Conservation (phyloP, 2,888 invertebrate species). For the Hemistola chrysoprasaria region DNA sequence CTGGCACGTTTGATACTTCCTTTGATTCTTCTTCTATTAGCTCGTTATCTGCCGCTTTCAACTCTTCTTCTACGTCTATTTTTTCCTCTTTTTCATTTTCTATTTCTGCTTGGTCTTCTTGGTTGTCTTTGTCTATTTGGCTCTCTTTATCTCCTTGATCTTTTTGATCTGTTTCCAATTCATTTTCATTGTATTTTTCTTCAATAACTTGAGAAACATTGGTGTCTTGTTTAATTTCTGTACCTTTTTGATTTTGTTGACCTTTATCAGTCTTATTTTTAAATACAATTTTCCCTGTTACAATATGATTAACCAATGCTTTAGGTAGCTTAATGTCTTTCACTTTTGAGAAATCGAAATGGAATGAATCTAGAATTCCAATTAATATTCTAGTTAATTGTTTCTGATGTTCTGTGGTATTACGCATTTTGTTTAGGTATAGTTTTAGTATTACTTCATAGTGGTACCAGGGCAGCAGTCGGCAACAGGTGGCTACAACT, state of each 20-base stretch:
- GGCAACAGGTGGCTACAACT: constrained; percentile 88
- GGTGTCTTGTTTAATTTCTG: constrained; percentile 16
- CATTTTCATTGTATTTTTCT: constrained; percentile 32
- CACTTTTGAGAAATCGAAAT: constrained; percentile 91
- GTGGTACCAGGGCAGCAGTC: constrained; percentile 93
- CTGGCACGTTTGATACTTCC: constrained; percentile 53
- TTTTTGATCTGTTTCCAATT: background rate
- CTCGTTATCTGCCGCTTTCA: constrained; percentile 66
- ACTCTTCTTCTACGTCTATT: constrained; percentile 53
- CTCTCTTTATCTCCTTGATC: constrained; percentile 28
- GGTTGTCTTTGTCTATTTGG: constrained; percentile 30
- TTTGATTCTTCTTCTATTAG: constrained; percentile 50
- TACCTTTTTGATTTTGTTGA: constrained; percentile 34
- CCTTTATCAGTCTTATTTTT: constrained; percentile 34
- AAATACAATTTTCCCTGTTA: constrained; percentile 34
- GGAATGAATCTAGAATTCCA: constrained; percentile 93
- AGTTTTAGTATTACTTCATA: constrained; percentile 92
- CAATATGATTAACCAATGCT: constrained; percentile 50
- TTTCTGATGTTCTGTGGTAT: constrained; percentile 89
- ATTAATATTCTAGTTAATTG: constrained; percentile 90
- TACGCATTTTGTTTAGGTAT: constrained; percentile 89
- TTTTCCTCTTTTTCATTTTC: constrained; percentile 59
- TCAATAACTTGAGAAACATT: constrained; percentile 27
- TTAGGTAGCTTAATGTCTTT: constrained; percentile 62
- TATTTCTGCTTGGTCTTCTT: constrained; percentile 37